These are phyloP conservation scores for Andrena haemorrhoa DNA, from an alignment of 2,888 invertebrate species.

Conservation along the genomic window DNA sequence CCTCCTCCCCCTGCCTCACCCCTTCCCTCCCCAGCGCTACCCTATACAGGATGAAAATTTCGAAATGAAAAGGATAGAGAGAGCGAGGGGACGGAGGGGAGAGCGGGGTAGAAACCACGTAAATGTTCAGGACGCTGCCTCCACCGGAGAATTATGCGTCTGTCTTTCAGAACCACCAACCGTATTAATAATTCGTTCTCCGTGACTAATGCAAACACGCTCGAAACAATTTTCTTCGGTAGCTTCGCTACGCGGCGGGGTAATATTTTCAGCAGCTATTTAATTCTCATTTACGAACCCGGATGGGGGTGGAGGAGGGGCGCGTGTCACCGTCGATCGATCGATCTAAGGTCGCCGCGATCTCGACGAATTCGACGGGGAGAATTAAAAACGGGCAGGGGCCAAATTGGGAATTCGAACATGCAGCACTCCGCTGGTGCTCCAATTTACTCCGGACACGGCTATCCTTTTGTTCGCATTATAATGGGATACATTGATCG, in stretches of 20 bases:
- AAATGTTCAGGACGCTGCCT: constrained; percentile 36
- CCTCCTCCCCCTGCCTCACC: too few relatives aligned
- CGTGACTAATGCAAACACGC: constrained; percentile 17
- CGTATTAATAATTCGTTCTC: constrained; percentile 30
- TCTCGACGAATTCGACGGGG: not conserved
- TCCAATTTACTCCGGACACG: constrained; percentile 23
- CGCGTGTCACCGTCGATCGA: not conserved
- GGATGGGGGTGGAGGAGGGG: too few relatives aligned
- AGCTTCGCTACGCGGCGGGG: not conserved
- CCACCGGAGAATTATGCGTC: constrained; percentile 9
- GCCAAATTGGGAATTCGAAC: not conserved
- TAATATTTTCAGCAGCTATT: constrained; percentile 5
- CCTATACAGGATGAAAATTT: constrained; percentile 43
- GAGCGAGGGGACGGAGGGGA: not conserved
- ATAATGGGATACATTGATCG: constrained; percentile 51
- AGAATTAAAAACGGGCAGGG: not conserved
- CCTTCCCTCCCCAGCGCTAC: not conserved
- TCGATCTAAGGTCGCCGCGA: not conserved
- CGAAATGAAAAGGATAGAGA: constrained; percentile 43
- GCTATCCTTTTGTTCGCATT: constrained; percentile 39
- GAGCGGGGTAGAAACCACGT: not conserved
- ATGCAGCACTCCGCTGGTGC: not conserved
- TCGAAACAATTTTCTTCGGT: constrained; percentile 8
- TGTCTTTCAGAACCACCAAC: constrained; percentile 1
- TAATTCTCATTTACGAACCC: not conserved